Conservation (phyloP, 2,113 vertebrate species). For the Cynoglossus semilaevis region DNA sequence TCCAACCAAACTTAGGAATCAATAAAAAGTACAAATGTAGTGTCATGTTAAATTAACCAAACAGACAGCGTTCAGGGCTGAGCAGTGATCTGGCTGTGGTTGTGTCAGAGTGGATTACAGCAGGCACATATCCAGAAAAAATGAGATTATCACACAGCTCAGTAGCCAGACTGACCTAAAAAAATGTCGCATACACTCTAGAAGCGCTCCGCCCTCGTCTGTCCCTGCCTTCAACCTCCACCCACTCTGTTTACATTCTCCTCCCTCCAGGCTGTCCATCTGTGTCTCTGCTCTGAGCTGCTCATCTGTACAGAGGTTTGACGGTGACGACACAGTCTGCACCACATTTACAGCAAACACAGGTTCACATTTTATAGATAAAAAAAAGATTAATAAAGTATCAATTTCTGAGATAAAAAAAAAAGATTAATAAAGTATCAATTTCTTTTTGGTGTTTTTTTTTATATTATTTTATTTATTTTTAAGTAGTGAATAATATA, state of each 20-base stretch:
- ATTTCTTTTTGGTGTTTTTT: not conserved
- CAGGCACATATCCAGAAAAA: constrained; percentile 28
- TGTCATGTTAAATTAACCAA: not conserved
- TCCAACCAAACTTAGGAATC: no score
- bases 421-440: no score
- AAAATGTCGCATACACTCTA: constrained; percentile 37
- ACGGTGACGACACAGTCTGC: constrained; percentile 10
- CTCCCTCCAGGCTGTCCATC: constrained; percentile 53
- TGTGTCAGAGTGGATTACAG: constrained; percentile 19
- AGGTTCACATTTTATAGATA: not conserved
- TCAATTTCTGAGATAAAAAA: no score
- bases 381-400: no score
- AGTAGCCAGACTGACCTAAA: constrained; percentile 52
- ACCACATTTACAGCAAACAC: not conserved
- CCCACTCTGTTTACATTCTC: constrained; percentile 54
- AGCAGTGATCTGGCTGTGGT: not conserved
- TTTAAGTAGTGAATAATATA: not conserved
- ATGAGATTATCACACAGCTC: constrained; percentile 52
- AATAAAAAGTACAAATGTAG: no score
- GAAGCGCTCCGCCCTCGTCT: constrained; percentile 27
- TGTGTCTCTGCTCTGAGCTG: constrained; percentile 32
- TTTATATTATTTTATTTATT: not conserved
- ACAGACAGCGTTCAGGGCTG: not conserved
- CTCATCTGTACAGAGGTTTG: constrained; percentile 21
- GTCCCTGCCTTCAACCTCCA: constrained; percentile 25